Evolutionary conservation across 2,797 vertebrate genomes (phyloP).

Genomic region (Cryptoprocta ferox): DNA sequence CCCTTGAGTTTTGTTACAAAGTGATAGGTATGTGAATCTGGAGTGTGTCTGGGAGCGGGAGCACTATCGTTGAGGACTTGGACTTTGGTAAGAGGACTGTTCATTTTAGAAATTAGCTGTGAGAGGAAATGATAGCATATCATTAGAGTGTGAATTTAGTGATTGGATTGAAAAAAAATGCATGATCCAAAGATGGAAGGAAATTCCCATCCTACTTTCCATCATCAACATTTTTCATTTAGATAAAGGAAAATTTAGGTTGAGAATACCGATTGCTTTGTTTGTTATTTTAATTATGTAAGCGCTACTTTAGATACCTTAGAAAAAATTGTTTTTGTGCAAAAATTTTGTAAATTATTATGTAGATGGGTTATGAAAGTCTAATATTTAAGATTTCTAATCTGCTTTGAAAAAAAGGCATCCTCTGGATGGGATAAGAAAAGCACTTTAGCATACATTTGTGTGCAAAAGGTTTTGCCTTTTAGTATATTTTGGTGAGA

Average conservation of each 20-base stretch:
- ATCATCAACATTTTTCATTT: constrained; percentile 23
- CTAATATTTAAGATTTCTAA: constrained; percentile 24
- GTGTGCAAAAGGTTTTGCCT: constrained; percentile 18
- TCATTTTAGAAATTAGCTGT: background rate
- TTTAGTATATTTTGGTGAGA: constrained; percentile 62
- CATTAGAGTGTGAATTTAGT: background rate
- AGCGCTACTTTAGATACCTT: background rate
- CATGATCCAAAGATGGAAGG: background rate
- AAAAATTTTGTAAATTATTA: background rate
- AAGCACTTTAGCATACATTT: constrained; percentile 43
- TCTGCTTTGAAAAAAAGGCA: background rate
- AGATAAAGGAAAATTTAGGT: background rate
- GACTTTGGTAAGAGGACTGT: background rate
- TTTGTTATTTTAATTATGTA: constrained; percentile 22
- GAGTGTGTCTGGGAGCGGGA: background rate
- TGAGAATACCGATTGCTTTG: background rate
- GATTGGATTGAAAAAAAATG: background rate
- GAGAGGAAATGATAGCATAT: background rate
- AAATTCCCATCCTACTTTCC: background rate
- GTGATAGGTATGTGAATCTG: background rate
- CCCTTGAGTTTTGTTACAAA: background rate
- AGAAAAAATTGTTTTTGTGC: background rate
- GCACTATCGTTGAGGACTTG: background rate
- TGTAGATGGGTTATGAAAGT: constrained; percentile 27
- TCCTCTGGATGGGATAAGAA: background rate